Base-by-base conservation (phyloP, 2,797 vertebrate species). In the Hapalemur alaotrensis region DNA sequence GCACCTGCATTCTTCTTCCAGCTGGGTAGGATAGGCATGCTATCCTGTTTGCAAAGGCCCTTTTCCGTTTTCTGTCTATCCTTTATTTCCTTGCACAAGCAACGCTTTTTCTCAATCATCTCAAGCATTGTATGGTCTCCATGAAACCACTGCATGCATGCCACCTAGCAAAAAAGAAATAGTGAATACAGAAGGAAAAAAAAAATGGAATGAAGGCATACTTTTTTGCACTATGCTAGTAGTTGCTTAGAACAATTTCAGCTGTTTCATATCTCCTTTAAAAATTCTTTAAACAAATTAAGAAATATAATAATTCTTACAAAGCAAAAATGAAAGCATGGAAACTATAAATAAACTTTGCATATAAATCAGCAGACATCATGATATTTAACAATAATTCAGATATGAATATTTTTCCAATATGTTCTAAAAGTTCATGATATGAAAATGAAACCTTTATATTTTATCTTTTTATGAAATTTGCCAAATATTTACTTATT, bases 41-140 rank as follows among this genome's bases (percentile, higher is more conserved):
- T 99, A 97, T 99, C 99, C 97, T 99, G 99, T 98, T 99, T 99
- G 98, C 99, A 99, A 98, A 99, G 99, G 98, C 99, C 99, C 98
- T 98, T 99, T 96, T 99, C 99, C 46, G 99, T 99, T 92, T 98
- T 99, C 98, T 99, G 99, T 83, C 99, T 99, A 97, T 99, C 99
- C 98, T 99, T 99, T 98, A 99, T 99, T 98, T 99, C 99, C 97
- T 98, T 99, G 98, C 99, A 99, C 96, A 99, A 99, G 97, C 99
- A 99, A 96, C 99, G 99, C 94, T 99, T 99, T 97, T 99, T 99
- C 98, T 99, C 99, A 90, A 99, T 99, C 99, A 99, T 99, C 97
- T 99, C 99, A 96, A 99, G 98, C 99, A 99, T 99, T 10, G 99
- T 99, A 98, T 99, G 99, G 98, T 99, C 99, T 91, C 99, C 99